Percentiles rank a stretch among this genome's conserved stretches.
Evolutionary conservation across 2,888 invertebrate genomes (phyloP).

Genomic region (Esperia sulphurella): DNA sequence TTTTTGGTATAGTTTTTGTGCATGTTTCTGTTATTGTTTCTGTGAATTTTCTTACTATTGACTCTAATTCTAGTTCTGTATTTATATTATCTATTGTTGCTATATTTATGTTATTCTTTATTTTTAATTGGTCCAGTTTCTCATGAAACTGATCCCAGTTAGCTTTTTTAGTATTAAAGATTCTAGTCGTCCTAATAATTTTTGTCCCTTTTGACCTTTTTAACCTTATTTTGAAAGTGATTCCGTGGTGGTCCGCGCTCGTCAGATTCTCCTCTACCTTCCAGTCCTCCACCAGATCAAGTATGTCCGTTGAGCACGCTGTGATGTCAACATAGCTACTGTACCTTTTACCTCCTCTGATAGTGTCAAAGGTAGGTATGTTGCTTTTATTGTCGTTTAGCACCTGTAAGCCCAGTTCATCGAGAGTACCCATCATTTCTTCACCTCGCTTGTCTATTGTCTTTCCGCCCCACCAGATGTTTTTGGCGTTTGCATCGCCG

Average conservation of each 20-base stretch:
- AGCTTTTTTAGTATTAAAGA: not conserved
- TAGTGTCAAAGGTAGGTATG: slow-evolving; percentile 15
- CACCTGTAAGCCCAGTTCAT: slow-evolving; percentile 10
- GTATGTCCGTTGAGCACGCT: not conserved
- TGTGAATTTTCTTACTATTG: not conserved
- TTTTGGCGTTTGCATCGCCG: slow-evolving; percentile 19
- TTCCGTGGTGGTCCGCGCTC: not conserved
- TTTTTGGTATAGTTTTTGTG: not conserved
- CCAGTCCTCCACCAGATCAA: not conserved
- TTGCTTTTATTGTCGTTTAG: slow-evolving; percentile 16
- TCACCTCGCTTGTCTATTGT: slow-evolving; percentile 13
- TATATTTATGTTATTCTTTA: not conserved
- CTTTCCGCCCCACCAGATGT: slow-evolving; percentile 18
- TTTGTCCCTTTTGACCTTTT: not conserved
- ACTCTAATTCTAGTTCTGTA: not conserved
- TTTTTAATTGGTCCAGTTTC: not conserved
- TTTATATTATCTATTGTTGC: not conserved
- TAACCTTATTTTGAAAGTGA: not conserved
- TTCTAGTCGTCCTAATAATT: not conserved
- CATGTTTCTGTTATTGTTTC: not conserved
- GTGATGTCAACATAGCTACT: not conserved
- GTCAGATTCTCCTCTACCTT: not conserved
- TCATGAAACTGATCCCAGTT: not conserved
- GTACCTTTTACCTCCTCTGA: not conserved
- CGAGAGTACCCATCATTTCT: slow-evolving; percentile 1